phyloP scores from a whole-genome alignment of 2,888 invertebrate species.

The Protophormia terraenovae region DNA sequence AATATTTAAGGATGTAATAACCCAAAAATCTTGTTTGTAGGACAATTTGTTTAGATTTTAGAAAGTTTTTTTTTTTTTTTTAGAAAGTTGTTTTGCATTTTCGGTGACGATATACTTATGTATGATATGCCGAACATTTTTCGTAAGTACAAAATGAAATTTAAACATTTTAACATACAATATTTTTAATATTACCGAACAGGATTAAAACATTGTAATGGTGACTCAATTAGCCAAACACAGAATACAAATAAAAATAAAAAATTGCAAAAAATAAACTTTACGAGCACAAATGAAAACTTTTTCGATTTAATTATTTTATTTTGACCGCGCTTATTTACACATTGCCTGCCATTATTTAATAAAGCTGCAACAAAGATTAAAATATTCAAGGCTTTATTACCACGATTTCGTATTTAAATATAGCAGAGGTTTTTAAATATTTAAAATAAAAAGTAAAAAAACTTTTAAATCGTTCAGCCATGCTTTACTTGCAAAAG shows the following conservation, averaged over 20 bases:
- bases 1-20: too few species aligned
- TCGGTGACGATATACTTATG: too few species aligned
- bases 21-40: too few species aligned
- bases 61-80: too few species aligned
- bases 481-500: background rate
- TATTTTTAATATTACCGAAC: background rate
- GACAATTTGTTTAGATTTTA: too few species aligned
- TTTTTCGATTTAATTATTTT: conserved; percentile 19
- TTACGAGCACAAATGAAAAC: background rate
- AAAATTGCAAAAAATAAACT: background rate
- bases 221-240: conserved; percentile 38
- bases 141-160: conserved; percentile 16
- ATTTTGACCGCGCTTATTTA: conserved; percentile 10
- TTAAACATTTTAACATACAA: background rate
- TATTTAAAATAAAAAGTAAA: background rate
- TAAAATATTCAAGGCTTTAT: background rate
- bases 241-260: background rate
- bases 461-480: background rate
- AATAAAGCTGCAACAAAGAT: background rate
- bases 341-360: background rate
- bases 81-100: too few species aligned
- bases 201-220: conserved; percentile 21
- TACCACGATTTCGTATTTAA: background rate
- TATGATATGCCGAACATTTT: background rate
- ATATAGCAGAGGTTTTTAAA: background rate